phyloP scores from a whole-genome alignment of 2,888 invertebrate species.

The Apeira syringaria region DNA sequence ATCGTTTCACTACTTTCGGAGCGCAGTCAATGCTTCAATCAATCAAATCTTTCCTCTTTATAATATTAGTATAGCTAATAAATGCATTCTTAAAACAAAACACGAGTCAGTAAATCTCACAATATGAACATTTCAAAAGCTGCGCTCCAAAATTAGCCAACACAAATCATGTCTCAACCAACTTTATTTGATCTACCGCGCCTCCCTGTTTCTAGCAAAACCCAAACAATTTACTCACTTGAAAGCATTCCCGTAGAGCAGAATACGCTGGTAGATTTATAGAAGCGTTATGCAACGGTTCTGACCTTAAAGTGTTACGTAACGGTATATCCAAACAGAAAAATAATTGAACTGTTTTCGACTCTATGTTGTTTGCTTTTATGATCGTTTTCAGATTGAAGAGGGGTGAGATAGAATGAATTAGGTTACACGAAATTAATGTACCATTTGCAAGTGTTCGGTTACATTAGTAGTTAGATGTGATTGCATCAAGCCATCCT shows the following conservation, averaged over 20 bases:
- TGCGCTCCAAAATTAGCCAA: slow-evolving; percentile 67
- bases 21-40: too few relatives aligned
- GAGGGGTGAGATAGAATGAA: slow-evolving; percentile 39
- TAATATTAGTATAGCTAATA: too few relatives aligned
- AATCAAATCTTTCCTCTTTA: too few relatives aligned
- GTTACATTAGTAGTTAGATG: slow-evolving; percentile 22
- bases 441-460: slow-evolving; percentile 46
- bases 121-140: slow-evolving; percentile 54
- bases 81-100: slow-evolving; percentile 24
- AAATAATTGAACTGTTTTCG: slow-evolving; percentile 24
- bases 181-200: slow-evolving; percentile 33
- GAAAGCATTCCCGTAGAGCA: slow-evolving; percentile 45
- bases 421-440: slow-evolving; percentile 58
- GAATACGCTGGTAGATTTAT: slow-evolving; percentile 47
- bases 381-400: slow-evolving; percentile 32
- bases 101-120: slow-evolving; percentile 39
- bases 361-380: slow-evolving; percentile 10
- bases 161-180: slow-evolving; percentile 47
- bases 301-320: slow-evolving; percentile 78
- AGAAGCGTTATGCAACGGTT: slow-evolving; percentile 64
- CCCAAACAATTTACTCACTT: slow-evolving; percentile 26
- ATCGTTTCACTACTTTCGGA: too few relatives aligned
- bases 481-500: slow-evolving; percentile 24
- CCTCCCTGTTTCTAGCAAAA: slow-evolving; percentile 26
- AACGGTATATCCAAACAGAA: slow-evolving; percentile 58